A percentile compares a stretch with the other conserved stretches of the same genome.
These are phyloP conservation scores for Bombyx mandarina DNA, from an alignment of 1,140 invertebrate genomes.

Conservation along the genomic window DNA sequence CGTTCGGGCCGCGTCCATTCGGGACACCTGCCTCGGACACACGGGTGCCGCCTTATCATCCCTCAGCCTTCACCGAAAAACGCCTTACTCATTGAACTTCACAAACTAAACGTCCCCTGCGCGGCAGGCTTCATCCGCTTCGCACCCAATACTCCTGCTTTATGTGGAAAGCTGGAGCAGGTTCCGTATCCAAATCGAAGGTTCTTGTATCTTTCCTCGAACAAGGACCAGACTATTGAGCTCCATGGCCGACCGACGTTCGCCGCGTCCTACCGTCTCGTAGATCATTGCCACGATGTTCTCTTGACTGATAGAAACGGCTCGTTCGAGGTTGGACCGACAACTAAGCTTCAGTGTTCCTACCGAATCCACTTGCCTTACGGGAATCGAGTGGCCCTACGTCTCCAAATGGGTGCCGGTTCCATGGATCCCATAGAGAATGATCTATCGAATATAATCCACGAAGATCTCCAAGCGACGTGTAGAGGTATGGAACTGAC, in stretches of 20 bases:
- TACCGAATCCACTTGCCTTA: slow-evolving; percentile 76
- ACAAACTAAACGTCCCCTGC: slow-evolving; percentile 76
- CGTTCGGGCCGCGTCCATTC: slow-evolving; percentile 48
- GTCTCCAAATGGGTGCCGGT: slow-evolving; percentile 69
- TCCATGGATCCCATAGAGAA: slow-evolving; percentile 27
- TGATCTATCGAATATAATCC: slow-evolving; percentile 43
- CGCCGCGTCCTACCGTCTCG: slow-evolving; percentile 72
- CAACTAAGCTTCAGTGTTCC: slow-evolving; percentile 71
- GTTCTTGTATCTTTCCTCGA: slow-evolving; percentile 68
- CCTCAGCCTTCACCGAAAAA: slow-evolving; percentile 44
- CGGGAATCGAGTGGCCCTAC: slow-evolving; percentile 73
- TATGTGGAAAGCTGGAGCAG: slow-evolving; percentile 78
- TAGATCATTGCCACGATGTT: slow-evolving; percentile 77
- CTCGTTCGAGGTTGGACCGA: slow-evolving; percentile 72
- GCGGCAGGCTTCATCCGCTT: slow-evolving; percentile 71
- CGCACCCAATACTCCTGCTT: slow-evolving; percentile 44
- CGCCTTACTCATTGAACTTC: slow-evolving; percentile 73
- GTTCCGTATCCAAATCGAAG: slow-evolving; percentile 68
- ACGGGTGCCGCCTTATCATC: slow-evolving; percentile 51
- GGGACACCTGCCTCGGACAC: slow-evolving; percentile 46
- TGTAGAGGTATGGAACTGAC: slow-evolving; percentile 71
- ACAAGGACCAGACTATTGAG: slow-evolving; percentile 58
- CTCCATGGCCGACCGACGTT: slow-evolving; percentile 74
- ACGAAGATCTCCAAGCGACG: slow-evolving; percentile 38
- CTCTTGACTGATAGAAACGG: slow-evolving; percentile 73